These are phyloP conservation scores for Oreotrochilus melanogaster DNA, from an alignment of 2,113 vertebrate genomes.

Conservation along the genomic window DNA sequence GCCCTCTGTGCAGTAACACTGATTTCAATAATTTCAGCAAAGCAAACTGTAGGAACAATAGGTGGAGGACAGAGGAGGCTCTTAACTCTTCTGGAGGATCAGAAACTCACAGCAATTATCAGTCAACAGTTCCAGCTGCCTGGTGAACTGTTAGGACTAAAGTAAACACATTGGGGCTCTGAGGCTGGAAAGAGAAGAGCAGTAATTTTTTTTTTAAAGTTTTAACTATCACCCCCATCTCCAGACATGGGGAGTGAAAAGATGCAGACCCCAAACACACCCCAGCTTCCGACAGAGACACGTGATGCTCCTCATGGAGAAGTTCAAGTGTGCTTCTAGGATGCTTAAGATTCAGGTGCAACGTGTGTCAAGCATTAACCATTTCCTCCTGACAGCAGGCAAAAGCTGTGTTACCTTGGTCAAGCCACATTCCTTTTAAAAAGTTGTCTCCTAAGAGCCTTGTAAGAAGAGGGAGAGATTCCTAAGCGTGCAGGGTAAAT, in stretches of 20 bases:
- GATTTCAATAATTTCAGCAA: neutral
- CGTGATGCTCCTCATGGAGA: accelerated
- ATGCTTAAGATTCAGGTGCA: neutral
- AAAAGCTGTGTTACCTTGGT: accelerated
- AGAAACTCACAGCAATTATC: neutral
- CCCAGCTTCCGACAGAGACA: accelerated
- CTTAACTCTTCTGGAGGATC: neutral
- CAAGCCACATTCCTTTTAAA: neutral
- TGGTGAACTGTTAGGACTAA: neutral
- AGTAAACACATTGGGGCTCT: neutral
- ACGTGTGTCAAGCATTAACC: neutral
- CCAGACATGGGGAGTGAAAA: neutral
- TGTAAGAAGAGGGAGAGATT: neutral
- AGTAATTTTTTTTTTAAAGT: neutral
- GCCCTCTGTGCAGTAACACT: neutral
- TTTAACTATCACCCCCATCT: neutral
- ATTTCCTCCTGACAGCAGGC: neutral
- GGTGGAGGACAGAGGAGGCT: neutral
- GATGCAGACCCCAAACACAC: accelerated
- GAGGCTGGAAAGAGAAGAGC: conserved; percentile 3
- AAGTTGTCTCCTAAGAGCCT: accelerated
- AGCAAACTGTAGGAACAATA: neutral
- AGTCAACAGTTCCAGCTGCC: conserved; percentile 19
- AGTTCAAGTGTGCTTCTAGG: neutral
- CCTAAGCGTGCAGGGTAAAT: accelerated